phyloP scores from a whole-genome alignment of 2,113 vertebrate species.

The Pelmatolapia mariae region DNA sequence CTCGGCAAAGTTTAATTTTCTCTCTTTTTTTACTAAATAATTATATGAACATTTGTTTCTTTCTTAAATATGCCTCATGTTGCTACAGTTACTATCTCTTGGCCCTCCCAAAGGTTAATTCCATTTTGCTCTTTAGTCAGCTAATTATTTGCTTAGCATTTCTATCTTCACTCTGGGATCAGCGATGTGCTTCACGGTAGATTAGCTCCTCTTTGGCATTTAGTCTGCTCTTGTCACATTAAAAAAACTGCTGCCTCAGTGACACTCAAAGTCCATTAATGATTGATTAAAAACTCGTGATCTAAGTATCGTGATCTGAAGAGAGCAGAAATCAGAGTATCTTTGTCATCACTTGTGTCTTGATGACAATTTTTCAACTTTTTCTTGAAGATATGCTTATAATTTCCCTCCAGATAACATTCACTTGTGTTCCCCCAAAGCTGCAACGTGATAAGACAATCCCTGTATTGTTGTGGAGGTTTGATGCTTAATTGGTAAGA shows the following conservation, averaged over 20 bases:
- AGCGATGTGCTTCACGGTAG: neutral
- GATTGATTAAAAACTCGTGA: neutral
- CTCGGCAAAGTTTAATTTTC: neutral
- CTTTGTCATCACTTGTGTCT: neutral
- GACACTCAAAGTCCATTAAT: neutral
- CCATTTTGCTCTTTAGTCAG: neutral
- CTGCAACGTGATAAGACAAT: constrained; percentile 1
- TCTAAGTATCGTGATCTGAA: neutral
- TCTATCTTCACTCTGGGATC: neutral
- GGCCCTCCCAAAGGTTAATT: neutral
- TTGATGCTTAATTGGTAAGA: neutral
- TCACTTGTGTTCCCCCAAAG: neutral
- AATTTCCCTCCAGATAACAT: neutral
- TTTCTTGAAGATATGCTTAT: neutral
- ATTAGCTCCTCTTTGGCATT: neutral
- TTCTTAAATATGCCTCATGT: neutral
- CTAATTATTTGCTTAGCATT: neutral
- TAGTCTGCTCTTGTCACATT: neutral
- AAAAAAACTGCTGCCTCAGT: neutral
- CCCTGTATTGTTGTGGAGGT: neutral
- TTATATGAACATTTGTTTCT: neutral
- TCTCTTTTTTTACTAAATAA: neutral
- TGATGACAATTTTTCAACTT: neutral
- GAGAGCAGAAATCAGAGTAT: neutral
- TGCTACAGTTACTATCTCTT: neutral